Base-by-base conservation (phyloP, 2,888 invertebrate genomes). In the Acleris sparsana region DNA sequence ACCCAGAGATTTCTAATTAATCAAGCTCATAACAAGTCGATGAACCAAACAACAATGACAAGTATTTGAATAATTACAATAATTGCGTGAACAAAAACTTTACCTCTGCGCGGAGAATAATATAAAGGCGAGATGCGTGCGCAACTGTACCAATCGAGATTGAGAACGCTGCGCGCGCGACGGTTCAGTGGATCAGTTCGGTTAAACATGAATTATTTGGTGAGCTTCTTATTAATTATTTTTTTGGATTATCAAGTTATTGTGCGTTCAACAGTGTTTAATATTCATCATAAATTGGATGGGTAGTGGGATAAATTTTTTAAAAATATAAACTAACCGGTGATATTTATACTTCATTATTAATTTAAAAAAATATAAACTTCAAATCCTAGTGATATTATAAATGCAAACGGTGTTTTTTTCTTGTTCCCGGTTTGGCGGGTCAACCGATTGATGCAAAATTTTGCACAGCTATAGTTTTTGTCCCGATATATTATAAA, bases 51-150 rank as follows among this genome's bases (percentile, higher is more conserved):
- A 66, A 66, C 48, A 53, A 66, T 49, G 52, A 55, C 29, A 57
- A 67, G 57, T 67, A 70, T 70, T 68, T 69, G 68, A 64, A 62
- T 75, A 75, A 75, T 73, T 72, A 70, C 66, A 70, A 70, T 68
- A 60, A 72, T 69, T 69, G 59, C 68, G 55, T 33, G 59, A 69
- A 67, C 65, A 68, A 72, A 69, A 70, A 66, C 64, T 56, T 59
- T 69, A 62, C 71, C 70, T 70, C 70, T 63, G 68, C 73, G 72
- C 73, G 60, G 64, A 53, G 67, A 65, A 67, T 69, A 71, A 81
- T 86, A 86, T 85, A 86, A 83, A 84, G 77, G 69, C 43, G 52
- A 64, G 78, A 72, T 77, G 73, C 73, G 70, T 70, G 53, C 55
- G 65, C 74, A 74, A 74, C 70, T 22, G 71, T 70, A 76, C 73